Base-by-base conservation (phyloP, 2,113 vertebrate species). In the Phyllostomus discolor region DNA sequence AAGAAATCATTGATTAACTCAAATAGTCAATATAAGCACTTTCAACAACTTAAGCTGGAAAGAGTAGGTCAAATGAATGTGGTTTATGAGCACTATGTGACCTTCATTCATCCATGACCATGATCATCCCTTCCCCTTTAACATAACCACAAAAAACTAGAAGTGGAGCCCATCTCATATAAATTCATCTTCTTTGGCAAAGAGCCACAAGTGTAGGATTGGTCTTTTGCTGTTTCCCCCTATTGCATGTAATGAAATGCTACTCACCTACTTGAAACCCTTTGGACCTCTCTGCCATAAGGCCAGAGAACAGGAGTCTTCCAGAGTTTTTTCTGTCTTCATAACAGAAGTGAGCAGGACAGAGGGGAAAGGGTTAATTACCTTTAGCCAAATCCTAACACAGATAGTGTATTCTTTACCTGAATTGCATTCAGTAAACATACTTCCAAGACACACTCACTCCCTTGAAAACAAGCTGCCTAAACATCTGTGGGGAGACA, bases 401-500 rank as follows among this genome's bases (percentile, higher is more conserved):
- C 92, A 95, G 76, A 90, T 62, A 52, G 46, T 81, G 91, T 97
- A 93, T 93, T 97, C 97, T 95, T 97, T 96, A 98, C 98, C 96
- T 97, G 75, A 93, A 76, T 17, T 78, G 90, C 96, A 93, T 96
- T 97, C 97, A 73, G 78, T 84, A 97, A 98, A 97, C 95, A 91
- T 91, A 95, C 94, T 97, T 97, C 96, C 96, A 94, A 98, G 96
- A 94, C 52, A 81, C 93, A 72, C 79, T 96, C 38, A 0, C 73
- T 86, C 93, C 95, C 96, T 95, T 95, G 97, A 97, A 98, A 97
- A 85, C 98, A 98, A 98, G 98, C 98, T 98, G 97, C 98, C 97
- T 92, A 90, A 98, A 98, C 98, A 98, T 98, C 98, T 98, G 98
- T 97, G 97, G 94, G 96, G 97, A 98, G 98, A 98, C 97, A 97